These are phyloP conservation scores for Sarcophaga subvicina DNA, from an alignment of 2,888 invertebrate genomes.

Conservation along the genomic window DNA sequence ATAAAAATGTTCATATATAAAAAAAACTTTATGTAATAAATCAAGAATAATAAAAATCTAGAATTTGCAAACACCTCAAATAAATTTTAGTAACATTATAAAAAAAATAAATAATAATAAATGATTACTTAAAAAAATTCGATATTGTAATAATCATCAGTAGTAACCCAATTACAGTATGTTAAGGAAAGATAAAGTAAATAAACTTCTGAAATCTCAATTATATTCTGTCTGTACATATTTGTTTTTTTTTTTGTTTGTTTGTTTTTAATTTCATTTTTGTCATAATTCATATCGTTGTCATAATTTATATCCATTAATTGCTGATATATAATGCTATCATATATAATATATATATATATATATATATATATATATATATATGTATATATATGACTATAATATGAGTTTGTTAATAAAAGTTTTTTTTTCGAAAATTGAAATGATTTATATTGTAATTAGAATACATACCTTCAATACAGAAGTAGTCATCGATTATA, in stretches of 20 bases:
- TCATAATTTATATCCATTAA: too few species aligned
- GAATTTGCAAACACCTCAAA: conserved; percentile 61
- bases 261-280: conserved; percentile 20
- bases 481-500: conserved; percentile 32
- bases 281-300: background rate
- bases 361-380: too few species aligned
- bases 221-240: conserved; percentile 34
- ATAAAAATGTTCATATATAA: background rate
- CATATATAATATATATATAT: too few species aligned
- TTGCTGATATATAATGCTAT: too few species aligned
- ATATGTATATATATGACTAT: too few species aligned
- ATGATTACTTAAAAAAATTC: background rate
- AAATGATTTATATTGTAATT: conserved; percentile 2
- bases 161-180: too few species aligned
- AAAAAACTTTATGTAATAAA: background rate
- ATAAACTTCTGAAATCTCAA: conserved; percentile 12
- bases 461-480: background rate
- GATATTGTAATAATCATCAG: background rate
- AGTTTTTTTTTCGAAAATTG: background rate
- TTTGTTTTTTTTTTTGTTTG: conserved; percentile 15
- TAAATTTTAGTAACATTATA: conserved; percentile 62
- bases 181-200: conserved; percentile 4
- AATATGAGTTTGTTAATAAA: too few species aligned
- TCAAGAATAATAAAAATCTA: background rate
- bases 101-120: background rate